Base-by-base conservation (phyloP, 2,888 invertebrate species). In the Macropis europaea region DNA sequence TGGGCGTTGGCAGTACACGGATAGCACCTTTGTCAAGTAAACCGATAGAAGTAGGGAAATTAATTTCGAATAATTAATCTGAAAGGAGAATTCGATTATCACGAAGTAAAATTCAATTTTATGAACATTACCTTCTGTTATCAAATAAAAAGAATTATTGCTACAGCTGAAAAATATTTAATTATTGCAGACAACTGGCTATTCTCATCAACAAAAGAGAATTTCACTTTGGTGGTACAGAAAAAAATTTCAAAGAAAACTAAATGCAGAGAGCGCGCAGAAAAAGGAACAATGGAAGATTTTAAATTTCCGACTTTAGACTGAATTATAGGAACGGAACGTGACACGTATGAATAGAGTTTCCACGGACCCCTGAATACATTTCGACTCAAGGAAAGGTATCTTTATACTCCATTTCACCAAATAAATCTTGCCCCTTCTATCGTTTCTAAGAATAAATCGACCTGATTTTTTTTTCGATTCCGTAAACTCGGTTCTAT, bases 351-450 rank as follows among this genome's bases (percentile, higher is more conserved):
- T 13, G 57, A 69, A 57, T 52, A 26, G 50, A 48, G 9, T 36
- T 42, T 22, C 24, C 48, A 9, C 15, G 9, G 50, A 43, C 19
- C 53, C n/a, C 32, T 69, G 69, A 68, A 69, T 69, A 45, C 11
- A 52, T 69, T 69, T 67, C 26, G n/a, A 45, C 34, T 19, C 19
- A 56, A 48, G 68, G 50, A 67, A 50, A 54, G 45, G 19, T 19
- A 24, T 36, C 22, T 28, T 68, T 59, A 43, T 17, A 36, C 43
- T 30, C 69, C 69, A 69, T 57, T 69, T 68, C 69, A 30, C 15
- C 69, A 17, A 38, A 69, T 59, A 69, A 69, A 69, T 69, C 69
- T 42, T 30, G 6, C 42, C 15, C 0, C 9, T 7, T 43, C 38
- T 28, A 59, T 38, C 50, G 50, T 59, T 59, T 30, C 57, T 15